Conservation (phyloP, 2,113 vertebrate genomes). For the Saguinus midas region DNA sequence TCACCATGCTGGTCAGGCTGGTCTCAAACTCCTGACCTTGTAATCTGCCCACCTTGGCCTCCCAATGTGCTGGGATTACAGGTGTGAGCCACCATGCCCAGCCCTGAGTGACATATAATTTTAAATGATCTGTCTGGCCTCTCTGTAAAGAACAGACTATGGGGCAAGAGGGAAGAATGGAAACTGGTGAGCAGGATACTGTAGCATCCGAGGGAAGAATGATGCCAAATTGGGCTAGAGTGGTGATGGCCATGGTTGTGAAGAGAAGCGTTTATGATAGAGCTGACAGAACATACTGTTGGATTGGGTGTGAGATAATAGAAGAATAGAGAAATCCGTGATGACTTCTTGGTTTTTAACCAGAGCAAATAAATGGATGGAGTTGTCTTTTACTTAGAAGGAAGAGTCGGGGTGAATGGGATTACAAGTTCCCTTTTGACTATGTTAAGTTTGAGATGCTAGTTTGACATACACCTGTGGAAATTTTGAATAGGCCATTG, state of each 20-base stretch:
- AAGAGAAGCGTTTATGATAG: not conserved
- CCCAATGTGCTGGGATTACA: too few relatives aligned
- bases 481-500: not conserved
- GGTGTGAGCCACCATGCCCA: too few relatives aligned
- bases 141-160: not conserved
- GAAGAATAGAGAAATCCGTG: not conserved
- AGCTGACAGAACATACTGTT: not conserved
- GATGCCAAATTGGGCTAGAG: not conserved
- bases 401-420: not conserved
- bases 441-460: not conserved
- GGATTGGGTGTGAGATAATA: not conserved
- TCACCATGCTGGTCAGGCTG: too few relatives aligned
- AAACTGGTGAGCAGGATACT: not conserved
- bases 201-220: not conserved
- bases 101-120: not conserved
- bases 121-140: not conserved
- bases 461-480: not conserved
- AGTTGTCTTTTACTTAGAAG: not conserved
- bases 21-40: too few relatives aligned
- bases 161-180: not conserved
- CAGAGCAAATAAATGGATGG: not conserved
- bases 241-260: not conserved
- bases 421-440: not conserved
- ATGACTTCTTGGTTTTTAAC: not conserved
- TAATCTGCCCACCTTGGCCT: too few relatives aligned